Evolutionary conservation across 2,797 vertebrate genomes (phyloP).

Genomic region (Lerista edwardsae): DNA sequence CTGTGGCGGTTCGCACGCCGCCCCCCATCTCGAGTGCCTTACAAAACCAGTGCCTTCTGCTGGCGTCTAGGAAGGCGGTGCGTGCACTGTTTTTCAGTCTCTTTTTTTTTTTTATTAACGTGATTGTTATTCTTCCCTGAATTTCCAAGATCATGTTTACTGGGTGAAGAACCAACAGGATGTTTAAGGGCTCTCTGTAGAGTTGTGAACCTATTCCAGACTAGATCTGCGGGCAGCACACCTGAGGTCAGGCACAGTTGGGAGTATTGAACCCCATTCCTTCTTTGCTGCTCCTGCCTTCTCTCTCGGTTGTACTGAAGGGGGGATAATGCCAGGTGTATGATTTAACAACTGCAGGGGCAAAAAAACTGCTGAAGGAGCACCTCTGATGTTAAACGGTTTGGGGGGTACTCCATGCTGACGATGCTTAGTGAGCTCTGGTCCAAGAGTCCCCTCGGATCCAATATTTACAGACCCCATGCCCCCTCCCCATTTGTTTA

Average conservation of each 20-base stretch:
- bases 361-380: background rate
- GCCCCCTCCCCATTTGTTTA: background rate
- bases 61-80: background rate
- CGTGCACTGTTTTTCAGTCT: background rate
- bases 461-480: background rate
- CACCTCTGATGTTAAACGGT: background rate
- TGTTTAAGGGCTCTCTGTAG: too few relatives aligned
- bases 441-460: background rate
- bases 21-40: constrained; percentile 29
- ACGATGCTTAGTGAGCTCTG: background rate
- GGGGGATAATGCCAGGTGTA: background rate
- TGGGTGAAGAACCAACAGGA: background rate
- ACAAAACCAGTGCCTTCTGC: background rate
- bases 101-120: background rate
- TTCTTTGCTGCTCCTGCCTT: background rate
- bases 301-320: background rate
- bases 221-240: too few relatives aligned
- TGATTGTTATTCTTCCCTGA: background rate
- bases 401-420: background rate
- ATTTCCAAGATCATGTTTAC: background rate
- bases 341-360: too few relatives aligned
- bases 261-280: too few relatives aligned
- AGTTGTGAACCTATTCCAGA: background rate
- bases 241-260: background rate
- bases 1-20: background rate